phyloP scores from a whole-genome alignment of 30 jellyfish, hydroid and myxozoan genomes.

The Rhopilema esculentum region DNA sequence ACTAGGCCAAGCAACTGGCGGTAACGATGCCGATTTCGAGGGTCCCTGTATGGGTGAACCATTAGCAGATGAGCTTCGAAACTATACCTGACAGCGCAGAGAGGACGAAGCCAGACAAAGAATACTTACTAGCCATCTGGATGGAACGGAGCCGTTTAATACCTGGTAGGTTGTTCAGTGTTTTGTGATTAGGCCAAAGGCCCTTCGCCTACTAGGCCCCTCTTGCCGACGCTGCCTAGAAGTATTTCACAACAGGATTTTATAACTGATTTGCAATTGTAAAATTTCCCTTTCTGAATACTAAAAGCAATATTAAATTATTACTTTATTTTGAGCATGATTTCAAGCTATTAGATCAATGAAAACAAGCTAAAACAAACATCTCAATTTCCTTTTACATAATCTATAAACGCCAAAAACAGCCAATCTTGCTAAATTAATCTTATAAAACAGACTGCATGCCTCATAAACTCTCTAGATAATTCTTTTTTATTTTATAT shows the following conservation, averaged over 20 bases:
- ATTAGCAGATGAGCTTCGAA: constrained; percentile 32
- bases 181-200: neutral
- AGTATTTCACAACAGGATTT: neutral
- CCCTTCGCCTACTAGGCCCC: constrained; percentile 10
- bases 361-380: no score
- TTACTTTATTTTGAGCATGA: no score
- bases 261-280: neutral
- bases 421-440: no score
- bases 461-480: no score
- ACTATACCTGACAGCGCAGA: constrained; percentile 4
- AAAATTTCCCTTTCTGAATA: no score
- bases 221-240: constrained; percentile 2
- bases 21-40: constrained; percentile 11
- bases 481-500: no score
- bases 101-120: constrained; percentile 12
- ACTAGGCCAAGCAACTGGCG: constrained; percentile 27
- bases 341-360: no score
- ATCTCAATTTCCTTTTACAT: no score
- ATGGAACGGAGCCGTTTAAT: constrained; percentile 20
- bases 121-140: constrained; percentile 4
- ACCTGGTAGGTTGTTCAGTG: constrained; percentile 7
- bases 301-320: no score
- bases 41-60: constrained; percentile 42
- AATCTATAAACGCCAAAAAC: no score
- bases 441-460: no score